A percentile compares a stretch with the other conserved stretches of the same genome.
Evolutionary conservation across 2,797 vertebrate genomes (phyloP).

Genomic region (Coilia nasus): DNA sequence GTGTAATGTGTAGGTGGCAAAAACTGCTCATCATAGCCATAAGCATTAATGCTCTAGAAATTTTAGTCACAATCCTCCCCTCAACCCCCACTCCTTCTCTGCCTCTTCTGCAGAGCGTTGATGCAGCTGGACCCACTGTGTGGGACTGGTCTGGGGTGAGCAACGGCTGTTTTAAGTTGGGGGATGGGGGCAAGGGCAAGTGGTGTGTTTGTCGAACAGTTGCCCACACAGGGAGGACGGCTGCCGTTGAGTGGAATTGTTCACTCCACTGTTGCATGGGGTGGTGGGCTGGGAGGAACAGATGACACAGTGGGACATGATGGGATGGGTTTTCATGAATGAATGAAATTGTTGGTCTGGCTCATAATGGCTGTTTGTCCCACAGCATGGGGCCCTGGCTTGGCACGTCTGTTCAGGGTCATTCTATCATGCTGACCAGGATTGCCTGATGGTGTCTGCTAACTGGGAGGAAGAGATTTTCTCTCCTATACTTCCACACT

Average conservation of each 20-base stretch:
- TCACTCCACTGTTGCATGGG: background rate
- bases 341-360: conserved; percentile 1
- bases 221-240: background rate
- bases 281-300: background rate
- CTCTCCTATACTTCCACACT: background rate
- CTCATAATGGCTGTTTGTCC: conserved; percentile 22
- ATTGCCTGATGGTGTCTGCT: background rate
- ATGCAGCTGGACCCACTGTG: conserved; percentile 14
- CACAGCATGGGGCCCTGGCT: conserved; percentile 21
- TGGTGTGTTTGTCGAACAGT: background rate
- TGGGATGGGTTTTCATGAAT: conserved; percentile 14
- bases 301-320: background rate
- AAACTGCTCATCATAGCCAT: background rate
- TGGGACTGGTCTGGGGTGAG: background rate
- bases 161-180: background rate
- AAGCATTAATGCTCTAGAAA: background rate
- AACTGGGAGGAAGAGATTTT: background rate
- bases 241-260: background rate
- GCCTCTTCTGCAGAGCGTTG: background rate
- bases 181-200: too few species aligned
- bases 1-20: background rate
- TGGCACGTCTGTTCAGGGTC: background rate
- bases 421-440: background rate
- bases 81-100: background rate
- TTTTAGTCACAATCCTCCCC: background rate